phyloP scores from a whole-genome alignment of 2,113 vertebrate species.

The Sylvia atricapilla region DNA sequence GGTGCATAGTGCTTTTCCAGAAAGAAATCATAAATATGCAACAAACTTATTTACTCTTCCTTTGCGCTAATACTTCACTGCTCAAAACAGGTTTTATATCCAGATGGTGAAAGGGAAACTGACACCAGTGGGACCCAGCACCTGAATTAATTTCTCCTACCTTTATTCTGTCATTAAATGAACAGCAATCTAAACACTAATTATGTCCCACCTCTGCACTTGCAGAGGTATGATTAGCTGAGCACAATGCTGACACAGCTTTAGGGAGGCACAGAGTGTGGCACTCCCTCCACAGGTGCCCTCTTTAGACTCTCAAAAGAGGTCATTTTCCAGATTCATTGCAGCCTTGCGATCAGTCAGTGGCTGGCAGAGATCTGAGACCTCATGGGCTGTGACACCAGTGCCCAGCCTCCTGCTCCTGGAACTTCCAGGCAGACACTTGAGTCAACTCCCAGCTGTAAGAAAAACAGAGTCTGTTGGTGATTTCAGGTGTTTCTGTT shows the following conservation, averaged over 20 bases:
- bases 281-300: background rate
- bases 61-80: background rate
- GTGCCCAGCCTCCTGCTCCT: background rate
- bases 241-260: background rate
- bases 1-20: background rate
- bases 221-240: background rate
- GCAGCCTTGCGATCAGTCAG: background rate
- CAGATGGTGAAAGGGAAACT: background rate
- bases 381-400: background rate
- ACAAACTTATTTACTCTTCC: background rate
- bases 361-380: background rate
- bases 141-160: background rate
- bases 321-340: rapidly evolving
- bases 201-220: background rate
- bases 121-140: background rate
- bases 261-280: background rate
- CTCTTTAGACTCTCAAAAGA: background rate
- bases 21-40: conserved; percentile 3
- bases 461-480: background rate
- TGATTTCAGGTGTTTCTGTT: background rate
- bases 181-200: background rate
- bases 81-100: background rate
- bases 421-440: background rate
- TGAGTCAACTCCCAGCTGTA: background rate
- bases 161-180: background rate